Evolutionary conservation across 2,797 vertebrate species (phyloP), one percentile per base, ranked within the genome.

Genomic region (Bradypodion ventrale): DNA sequence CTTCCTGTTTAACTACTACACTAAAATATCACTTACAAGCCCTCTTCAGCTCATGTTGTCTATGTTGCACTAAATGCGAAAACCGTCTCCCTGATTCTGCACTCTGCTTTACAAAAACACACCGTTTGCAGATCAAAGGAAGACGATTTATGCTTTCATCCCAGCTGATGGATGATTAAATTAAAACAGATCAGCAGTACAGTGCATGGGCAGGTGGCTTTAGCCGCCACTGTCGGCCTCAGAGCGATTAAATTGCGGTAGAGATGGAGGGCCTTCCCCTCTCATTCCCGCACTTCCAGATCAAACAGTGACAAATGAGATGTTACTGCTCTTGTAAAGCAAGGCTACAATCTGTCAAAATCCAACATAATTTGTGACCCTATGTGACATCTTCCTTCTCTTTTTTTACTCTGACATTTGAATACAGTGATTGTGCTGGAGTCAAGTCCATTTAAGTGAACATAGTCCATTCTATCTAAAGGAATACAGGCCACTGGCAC

Each of bases 311-410:
- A 97, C 97, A 97, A 97, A 98, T 97, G 97, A 97, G 97, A 97
- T 96, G 96, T 96, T 97, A 96, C 96, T 94, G 96, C 95, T 96
- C 96, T 96, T 97, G 96, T 96, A 97, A 97, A 97, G 97, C 96
- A 96, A 96, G 96, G 95, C 97, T 97, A 97, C 97, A 97, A 97
- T 97, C 97, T 97, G 97, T 97, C 97, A 98, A 97, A 97, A 96
- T 96, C 97, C 96, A 97, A 96, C 96, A 96, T 96, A 95, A 97
- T 97, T 97, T 97, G 95, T 96, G 97, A 97, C 96, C 96, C 95
- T 96, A 93, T 65, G 94, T 96, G 96, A 96, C 96, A 96, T 95
- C 94, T 94, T 95, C 92, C 95, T 93, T 96, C 94, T 95, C 93
- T 93, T 92, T 95, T 95, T 93, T 89, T 93, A 85, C 84, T 93